These are phyloP conservation scores for Acrocephalus arundinaceus DNA, from an alignment of 2,113 vertebrate species.

Conservation along the genomic window DNA sequence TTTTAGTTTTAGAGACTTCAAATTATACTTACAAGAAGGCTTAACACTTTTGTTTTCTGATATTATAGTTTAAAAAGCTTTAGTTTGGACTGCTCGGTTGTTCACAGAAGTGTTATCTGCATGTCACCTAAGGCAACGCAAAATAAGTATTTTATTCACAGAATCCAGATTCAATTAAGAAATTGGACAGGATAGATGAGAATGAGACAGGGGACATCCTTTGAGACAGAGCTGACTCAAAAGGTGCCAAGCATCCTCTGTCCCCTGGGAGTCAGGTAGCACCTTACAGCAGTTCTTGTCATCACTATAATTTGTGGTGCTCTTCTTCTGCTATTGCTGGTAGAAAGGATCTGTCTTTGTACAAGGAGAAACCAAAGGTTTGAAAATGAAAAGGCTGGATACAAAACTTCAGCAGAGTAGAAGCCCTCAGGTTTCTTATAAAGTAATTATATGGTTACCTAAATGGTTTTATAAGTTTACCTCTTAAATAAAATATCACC, in stretches of 20 bases:
- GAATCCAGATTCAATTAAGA: not conserved
- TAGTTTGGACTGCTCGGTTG: not conserved
- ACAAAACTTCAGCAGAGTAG: not conserved
- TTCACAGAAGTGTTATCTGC: not conserved
- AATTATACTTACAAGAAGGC: not conserved
- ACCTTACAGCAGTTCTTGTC: not conserved
- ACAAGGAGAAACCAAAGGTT: not conserved
- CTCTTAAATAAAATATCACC: slow-evolving; percentile 17
- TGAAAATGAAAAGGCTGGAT: not conserved
- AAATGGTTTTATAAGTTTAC: slow-evolving; percentile 22
- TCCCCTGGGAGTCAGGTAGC: not conserved
- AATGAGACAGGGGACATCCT: not conserved
- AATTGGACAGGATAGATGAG: not conserved
- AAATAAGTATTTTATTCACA: not conserved
- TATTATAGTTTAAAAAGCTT: not conserved
- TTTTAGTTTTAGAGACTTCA: not conserved
- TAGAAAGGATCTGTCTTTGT: not conserved
- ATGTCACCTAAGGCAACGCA: not conserved
- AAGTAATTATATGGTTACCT: not conserved
- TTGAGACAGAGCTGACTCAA: not conserved
- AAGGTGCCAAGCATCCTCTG: not conserved
- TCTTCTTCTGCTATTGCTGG: not conserved
- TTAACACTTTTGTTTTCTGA: not conserved
- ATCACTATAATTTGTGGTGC: not conserved
- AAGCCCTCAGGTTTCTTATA: not conserved